Conservation (phyloP, 2,888 invertebrate genomes). For the Conops quadrifasciatus region DNA sequence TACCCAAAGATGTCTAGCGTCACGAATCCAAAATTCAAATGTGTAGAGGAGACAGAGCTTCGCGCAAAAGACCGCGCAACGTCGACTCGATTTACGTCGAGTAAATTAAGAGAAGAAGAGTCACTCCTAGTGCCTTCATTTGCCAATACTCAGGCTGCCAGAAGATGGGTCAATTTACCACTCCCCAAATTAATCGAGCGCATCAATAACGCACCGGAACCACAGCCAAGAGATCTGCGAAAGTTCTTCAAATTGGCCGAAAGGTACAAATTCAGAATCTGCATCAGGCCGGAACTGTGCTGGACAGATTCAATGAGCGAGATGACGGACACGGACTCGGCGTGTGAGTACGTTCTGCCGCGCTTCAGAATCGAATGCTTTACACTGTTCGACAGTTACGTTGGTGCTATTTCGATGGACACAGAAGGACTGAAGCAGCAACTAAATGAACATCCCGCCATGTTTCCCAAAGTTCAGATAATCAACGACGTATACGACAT, state of each 20-base stretch:
- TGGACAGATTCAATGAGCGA: slow-evolving; percentile 28
- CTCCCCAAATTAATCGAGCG: slow-evolving; percentile 35
- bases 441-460: slow-evolving; percentile 35
- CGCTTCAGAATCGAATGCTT: slow-evolving; percentile 42
- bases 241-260: slow-evolving; percentile 42
- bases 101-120: too few relatives aligned
- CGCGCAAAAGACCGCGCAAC: too few relatives aligned
- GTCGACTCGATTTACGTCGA: too few relatives aligned
- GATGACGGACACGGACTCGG: slow-evolving; percentile 6
- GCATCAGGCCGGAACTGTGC: slow-evolving; percentile 42
- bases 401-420: slow-evolving; percentile 40
- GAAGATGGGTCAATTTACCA: background rate
- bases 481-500: slow-evolving; percentile 44
- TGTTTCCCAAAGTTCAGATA: slow-evolving; percentile 39
- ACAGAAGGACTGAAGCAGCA: slow-evolving; percentile 35
- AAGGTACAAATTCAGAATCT: slow-evolving; percentile 40
- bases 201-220: slow-evolving; percentile 37
- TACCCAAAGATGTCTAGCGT: too few relatives aligned
- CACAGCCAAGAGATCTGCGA: slow-evolving; percentile 33
- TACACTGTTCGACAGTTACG: slow-evolving; percentile 41
- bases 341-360: background rate
- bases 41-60: too few relatives aligned
- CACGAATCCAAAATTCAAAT: too few relatives aligned
- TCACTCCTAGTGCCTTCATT: too few relatives aligned
- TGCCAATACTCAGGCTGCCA: background rate